Conservation (phyloP, 2,888 invertebrate species). For the Aquatica leii region DNA sequence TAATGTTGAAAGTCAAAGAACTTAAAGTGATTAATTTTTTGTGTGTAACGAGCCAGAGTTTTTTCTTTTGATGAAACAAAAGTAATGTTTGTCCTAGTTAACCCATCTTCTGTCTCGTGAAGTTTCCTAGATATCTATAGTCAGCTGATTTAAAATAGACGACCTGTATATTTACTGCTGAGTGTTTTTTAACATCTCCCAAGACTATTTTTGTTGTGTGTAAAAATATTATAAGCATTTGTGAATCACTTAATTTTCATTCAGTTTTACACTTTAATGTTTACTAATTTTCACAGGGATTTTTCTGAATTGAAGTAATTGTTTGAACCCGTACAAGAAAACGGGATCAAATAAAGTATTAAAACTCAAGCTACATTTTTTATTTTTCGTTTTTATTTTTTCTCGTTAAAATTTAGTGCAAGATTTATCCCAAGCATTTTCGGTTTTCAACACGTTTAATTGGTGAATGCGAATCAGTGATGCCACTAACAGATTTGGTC, state of each 20-base stretch:
- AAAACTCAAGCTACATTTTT: conserved; percentile 23
- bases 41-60: not conserved
- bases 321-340: not conserved
- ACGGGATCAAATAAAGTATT: not conserved
- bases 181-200: conserved; percentile 19
- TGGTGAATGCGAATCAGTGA: conserved; percentile 38
- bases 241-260: conserved; percentile 20
- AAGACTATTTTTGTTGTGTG: conserved; percentile 16
- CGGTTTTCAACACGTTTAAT: conserved; percentile 41
- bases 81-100: conserved; percentile 9
- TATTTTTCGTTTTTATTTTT: conserved; percentile 25
- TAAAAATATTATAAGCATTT: conserved; percentile 18
- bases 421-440: conserved; percentile 37
- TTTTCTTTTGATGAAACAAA: conserved; percentile 6
- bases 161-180: conserved; percentile 17
- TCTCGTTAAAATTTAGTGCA: conserved; percentile 38
- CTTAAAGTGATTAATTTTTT: conserved; percentile 3
- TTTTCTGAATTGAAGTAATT: conserved; percentile 6
- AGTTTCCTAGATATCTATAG: conserved; percentile 19
- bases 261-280: conserved; percentile 10
- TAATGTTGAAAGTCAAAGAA: conserved; percentile 1
- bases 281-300: conserved; percentile 10
- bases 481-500: conserved; percentile 30
- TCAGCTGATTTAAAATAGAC: conserved; percentile 20
- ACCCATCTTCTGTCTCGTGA: conserved; percentile 9